phyloP scores from a whole-genome alignment of 2,113 vertebrate species.

The Dendrocopos noguchii region DNA sequence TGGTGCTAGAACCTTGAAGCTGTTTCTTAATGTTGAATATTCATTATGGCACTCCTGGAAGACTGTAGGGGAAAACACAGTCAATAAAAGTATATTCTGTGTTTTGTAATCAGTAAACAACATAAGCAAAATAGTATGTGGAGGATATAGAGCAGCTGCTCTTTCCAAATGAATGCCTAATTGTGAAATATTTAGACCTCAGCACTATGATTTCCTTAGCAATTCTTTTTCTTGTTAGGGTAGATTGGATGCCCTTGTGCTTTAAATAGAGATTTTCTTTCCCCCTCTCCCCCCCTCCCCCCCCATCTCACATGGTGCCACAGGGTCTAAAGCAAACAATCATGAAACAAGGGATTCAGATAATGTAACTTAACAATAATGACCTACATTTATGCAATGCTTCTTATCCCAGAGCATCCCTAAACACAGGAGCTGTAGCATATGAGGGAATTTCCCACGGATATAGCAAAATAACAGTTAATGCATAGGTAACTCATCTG shows the following conservation, averaged over 20 bases:
- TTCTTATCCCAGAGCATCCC: not conserved
- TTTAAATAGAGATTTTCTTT: conserved; percentile 13
- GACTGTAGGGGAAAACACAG: not conserved
- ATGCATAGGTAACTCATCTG: not conserved
- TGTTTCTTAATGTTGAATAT: conserved; percentile 50
- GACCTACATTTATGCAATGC: not conserved
- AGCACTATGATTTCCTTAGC: conserved; percentile 38
- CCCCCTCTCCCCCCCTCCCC: not conserved
- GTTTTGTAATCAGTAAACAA: conserved; percentile 35
- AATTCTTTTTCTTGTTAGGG: conserved; percentile 37
- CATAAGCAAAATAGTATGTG: conserved; percentile 8
- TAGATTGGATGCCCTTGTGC: not conserved
- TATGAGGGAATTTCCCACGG: not conserved
- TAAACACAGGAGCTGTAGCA: not conserved
- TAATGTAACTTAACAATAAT: not conserved
- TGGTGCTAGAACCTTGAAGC: conserved; percentile 53
- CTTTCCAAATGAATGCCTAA: conserved; percentile 67
- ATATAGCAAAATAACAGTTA: not conserved
- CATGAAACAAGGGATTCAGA: not conserved
- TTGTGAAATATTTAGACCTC: conserved; percentile 44
- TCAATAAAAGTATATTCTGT: conserved; percentile 36
- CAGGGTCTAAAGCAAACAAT: not conserved
- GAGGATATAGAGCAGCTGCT: conserved; percentile 57
- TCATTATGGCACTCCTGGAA: conserved; percentile 37
- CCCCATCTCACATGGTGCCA: not conserved